Evolutionary conservation across 2,797 vertebrate species (phyloP).

Genomic region (Sphenodon punctatus): DNA sequence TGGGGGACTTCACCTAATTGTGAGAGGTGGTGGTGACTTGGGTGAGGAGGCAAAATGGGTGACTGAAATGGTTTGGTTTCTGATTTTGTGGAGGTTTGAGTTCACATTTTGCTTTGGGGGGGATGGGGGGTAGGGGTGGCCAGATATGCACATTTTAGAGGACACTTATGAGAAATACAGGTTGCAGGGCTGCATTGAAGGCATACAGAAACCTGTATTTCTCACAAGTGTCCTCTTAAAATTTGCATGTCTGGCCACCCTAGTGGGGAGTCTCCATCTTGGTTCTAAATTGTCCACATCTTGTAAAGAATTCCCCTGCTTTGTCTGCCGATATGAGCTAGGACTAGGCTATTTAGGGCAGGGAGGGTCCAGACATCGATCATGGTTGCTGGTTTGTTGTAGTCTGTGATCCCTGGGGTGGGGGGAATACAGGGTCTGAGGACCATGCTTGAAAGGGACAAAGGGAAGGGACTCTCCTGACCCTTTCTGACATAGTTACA

Average conservation of each 20-base stretch:
- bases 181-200: neutral
- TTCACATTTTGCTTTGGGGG: neutral
- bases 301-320: no score
- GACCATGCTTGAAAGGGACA: no score
- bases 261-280: neutral
- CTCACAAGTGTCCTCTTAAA: no score
- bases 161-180: neutral
- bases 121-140: neutral
- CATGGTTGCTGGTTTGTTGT: neutral
- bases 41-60: neutral
- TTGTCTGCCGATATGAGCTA: neutral
- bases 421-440: no score
- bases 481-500: no score
- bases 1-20: neutral
- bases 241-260: no score
- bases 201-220: neutral
- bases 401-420: no score
- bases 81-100: neutral
- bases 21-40: neutral
- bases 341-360: neutral
- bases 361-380: neutral
- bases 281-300: neutral
- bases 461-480: no score
- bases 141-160: neutral
- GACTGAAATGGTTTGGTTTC: no score